These are phyloP conservation scores for Torymus texanus DNA, from an alignment of 2,888 invertebrate genomes.

Conservation along the genomic window DNA sequence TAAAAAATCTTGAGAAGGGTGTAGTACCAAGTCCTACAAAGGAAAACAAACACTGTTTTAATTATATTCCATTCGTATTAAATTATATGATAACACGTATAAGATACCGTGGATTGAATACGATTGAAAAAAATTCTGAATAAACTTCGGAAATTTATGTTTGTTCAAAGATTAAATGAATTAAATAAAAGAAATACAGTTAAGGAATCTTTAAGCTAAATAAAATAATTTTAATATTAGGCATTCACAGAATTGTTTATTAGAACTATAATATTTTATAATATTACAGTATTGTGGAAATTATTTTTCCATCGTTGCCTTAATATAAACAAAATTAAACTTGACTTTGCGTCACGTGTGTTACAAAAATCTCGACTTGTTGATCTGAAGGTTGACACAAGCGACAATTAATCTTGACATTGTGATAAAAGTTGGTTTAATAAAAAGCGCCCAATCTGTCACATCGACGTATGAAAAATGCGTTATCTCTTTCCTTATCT, in stretches of 20 bases:
- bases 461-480: slow-evolving; percentile 11
- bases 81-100: slow-evolving; percentile 27
- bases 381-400: slow-evolving; percentile 24
- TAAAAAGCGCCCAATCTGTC: slow-evolving; percentile 34
- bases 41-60: neutral
- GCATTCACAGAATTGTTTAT: too few relatives aligned
- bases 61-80: slow-evolving; percentile 11
- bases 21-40: neutral
- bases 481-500: slow-evolving; percentile 34
- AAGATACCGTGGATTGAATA: neutral
- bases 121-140: neutral
- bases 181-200: neutral
- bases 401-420: slow-evolving; percentile 10
- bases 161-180: neutral
- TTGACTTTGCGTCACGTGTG: slow-evolving; percentile 25
- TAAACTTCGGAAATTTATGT: neutral
- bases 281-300: too few relatives aligned
- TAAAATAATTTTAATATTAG: too few relatives aligned
- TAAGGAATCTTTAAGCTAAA: too few relatives aligned
- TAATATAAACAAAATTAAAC: slow-evolving; percentile 8
- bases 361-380: slow-evolving; percentile 16
- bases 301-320: too few relatives aligned
- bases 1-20: slow-evolving; percentile 10
- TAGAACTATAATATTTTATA: too few relatives aligned
- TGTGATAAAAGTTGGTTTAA: slow-evolving; percentile 37